Evolutionary conservation across 2,797 vertebrate species (phyloP), one percentile per base, ranked within the genome.

Genomic region (Sebastiscus albofasciatus): DNA sequence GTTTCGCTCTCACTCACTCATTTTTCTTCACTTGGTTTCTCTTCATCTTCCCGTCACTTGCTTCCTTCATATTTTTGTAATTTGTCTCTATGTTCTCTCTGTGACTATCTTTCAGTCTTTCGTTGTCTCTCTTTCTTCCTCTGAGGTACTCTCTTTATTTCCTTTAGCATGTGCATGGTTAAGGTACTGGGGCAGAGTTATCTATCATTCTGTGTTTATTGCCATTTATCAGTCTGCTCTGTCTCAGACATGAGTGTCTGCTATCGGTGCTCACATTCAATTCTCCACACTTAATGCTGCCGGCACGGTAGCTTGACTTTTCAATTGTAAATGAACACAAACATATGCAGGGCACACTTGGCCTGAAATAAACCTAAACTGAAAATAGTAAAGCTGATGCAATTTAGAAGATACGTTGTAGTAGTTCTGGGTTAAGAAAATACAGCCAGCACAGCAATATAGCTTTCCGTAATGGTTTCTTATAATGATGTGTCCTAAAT

Each of bases 11-110:
- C 67, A 73, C 82, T 87, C 72, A 42, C 72, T 75, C 80, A 84
- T 90, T 92, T 87, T 80, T 84, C 79, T 86, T 54, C 54, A 72
- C 81, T 78, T 75, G 75, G 74, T 85, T 82, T 87, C 79, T 82
- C 83, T 80, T 87, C 79, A 89, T 89, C 83, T 67, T 69, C 29
- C 54, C 59, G 16, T 89, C 81, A 82, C 70, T 86, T 67, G 49
- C 20, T 60, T 31, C 54, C 26, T 71, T 34, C 34, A 61, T 73
- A 69, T 86, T 80, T 84, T 77, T 75, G 67, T 67, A 73, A 81
- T 85, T 79, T 84, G 36, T 85, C 74, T 80, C 61, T 18, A 20
- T 61, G 36, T 58, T 72, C 16, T 72, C 18, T 73, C 33, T 83
- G 18, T 31, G 27, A 67, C 46, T 9, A n/a, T 80, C 5, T 72